Percentiles rank a stretch among this genome's conserved stretches.
Evolutionary conservation across 2,113 vertebrate species (phyloP).

Genomic region (Empidonax alnorum): DNA sequence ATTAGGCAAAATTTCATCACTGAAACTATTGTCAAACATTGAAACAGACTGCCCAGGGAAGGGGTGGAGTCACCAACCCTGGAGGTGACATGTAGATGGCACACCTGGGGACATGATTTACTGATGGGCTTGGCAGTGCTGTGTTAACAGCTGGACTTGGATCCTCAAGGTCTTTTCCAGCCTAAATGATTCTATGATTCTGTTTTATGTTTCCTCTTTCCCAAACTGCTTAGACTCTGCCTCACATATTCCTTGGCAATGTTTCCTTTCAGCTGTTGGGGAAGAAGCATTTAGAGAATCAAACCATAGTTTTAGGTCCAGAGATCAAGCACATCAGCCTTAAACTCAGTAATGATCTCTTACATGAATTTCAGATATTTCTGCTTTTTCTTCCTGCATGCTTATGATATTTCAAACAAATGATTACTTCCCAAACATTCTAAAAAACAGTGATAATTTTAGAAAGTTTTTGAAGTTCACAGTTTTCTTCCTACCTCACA

Average conservation of each 20-base stretch:
- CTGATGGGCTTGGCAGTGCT: not conserved
- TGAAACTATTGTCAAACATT: not conserved
- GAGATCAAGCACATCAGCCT: not conserved
- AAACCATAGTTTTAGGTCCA: not conserved
- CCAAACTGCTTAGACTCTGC: not conserved
- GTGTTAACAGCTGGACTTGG: not conserved
- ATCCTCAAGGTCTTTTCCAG: not conserved
- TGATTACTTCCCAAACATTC: not conserved
- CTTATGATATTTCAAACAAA: not conserved
- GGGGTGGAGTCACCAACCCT: not conserved
- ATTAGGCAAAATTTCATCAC: not conserved
- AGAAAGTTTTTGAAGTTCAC: not conserved
- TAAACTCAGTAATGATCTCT: not conserved
- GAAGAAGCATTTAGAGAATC: not conserved
- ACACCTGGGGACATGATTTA: not conserved
- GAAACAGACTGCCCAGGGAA: not conserved
- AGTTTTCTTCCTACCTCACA: not conserved
- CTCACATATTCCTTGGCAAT: not conserved
- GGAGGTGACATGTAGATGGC: rapidly evolving
- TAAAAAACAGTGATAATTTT: not conserved
- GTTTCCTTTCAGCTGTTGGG: no score
- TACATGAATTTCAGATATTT: not conserved
- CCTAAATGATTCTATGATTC: not conserved
- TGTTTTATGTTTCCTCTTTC: not conserved
- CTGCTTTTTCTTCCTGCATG: not conserved